Percentiles rank a stretch among this genome's conserved stretches.
Evolutionary conservation across 2,113 vertebrate species (phyloP).

Genomic region (Corythornis vintsioides): DNA sequence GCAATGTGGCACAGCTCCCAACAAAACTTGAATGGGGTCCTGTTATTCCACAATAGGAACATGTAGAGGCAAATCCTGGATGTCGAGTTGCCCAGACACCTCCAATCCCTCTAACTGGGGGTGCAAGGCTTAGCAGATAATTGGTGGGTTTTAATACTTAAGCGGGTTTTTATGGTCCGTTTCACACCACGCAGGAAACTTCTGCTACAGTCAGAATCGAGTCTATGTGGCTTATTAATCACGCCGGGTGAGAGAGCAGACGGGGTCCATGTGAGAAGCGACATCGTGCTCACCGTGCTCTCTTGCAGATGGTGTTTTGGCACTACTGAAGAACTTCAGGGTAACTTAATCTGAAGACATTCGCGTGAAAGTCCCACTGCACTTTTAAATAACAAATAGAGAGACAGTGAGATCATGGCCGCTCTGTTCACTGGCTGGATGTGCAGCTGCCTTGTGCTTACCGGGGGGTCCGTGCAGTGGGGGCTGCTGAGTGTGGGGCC

Average conservation of each 20-base stretch:
- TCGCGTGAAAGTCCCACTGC: not conserved
- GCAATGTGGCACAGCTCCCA: not conserved
- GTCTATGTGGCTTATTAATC: not conserved
- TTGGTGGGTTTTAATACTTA: not conserved
- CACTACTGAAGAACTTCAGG: not conserved
- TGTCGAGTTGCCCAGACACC: not conserved
- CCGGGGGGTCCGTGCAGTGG: accelerated
- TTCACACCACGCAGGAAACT: not conserved
- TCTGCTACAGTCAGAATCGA: not conserved
- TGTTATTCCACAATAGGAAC: not conserved
- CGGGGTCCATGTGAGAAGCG: accelerated
- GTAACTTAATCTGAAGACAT: conserved; percentile 40
- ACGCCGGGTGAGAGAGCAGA: accelerated
- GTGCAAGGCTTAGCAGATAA: not conserved
- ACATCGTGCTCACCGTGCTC: accelerated
- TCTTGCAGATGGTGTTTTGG: not conserved
- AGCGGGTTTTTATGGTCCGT: not conserved
- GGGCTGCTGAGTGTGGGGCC: accelerated
- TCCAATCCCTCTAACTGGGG: not conserved
- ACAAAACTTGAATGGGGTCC: accelerated
- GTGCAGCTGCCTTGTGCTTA: not conserved
- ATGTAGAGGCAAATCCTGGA: not conserved
- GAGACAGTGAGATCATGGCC: conserved; percentile 49
- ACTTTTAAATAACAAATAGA: conserved; percentile 56
- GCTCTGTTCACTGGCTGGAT: accelerated